Conservation (phyloP, 2,113 vertebrate genomes). For the Ploceus nigricollis region DNA sequence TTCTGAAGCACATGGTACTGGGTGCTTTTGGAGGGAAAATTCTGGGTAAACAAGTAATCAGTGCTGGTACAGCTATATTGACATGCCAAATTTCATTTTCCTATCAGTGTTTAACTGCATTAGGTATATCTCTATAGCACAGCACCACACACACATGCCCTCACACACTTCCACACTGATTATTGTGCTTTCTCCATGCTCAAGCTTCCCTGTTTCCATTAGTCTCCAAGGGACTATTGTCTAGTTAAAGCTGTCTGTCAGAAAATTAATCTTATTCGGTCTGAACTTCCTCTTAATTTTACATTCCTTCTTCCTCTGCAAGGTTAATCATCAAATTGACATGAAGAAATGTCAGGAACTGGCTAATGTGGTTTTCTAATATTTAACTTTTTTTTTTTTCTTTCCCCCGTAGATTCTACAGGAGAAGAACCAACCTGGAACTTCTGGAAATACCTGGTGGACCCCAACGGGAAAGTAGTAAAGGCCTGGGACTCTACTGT, state of each 20-base stretch:
- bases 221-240: not conserved
- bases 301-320: not conserved
- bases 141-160: not conserved
- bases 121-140: not conserved
- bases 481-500: conserved; percentile 88
- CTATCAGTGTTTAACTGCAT: not conserved
- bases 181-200: not conserved
- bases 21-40: not conserved
- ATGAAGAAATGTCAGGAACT: not conserved
- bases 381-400: not conserved
- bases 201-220: not conserved
- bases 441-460: conserved; percentile 96
- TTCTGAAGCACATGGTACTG: not conserved
- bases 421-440: conserved; percentile 96
- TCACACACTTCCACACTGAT: not conserved
- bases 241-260: not conserved
- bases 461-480: conserved; percentile 84
- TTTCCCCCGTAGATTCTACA: conserved; percentile 74
- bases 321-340: not conserved
- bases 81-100: not conserved
- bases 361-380: not conserved
- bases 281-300: not conserved
- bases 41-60: not conserved
- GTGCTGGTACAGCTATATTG: not conserved
- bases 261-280: not conserved